Conservation (phyloP, 2,113 vertebrate genomes). For the Melospiza melodia region DNA sequence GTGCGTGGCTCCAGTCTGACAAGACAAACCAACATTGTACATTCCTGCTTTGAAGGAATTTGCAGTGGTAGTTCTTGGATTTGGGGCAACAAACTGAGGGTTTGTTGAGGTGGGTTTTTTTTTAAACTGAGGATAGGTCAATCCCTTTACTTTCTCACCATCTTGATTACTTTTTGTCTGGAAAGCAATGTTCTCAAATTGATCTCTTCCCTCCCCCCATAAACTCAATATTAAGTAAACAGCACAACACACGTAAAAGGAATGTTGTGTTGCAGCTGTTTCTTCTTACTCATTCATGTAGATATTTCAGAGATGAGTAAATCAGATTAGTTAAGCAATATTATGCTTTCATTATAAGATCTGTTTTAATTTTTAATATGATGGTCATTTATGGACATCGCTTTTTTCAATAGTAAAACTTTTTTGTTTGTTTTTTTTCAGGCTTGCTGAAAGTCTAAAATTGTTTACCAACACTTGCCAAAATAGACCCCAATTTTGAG, state of each 20-base stretch:
- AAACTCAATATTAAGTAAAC: neutral
- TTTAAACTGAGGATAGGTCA: neutral
- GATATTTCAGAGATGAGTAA: neutral
- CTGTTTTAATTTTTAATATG: neutral
- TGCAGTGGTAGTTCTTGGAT: neutral
- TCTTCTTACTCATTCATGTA: neutral
- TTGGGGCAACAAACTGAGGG: neutral
- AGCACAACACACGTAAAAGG: neutral
- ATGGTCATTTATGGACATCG: neutral
- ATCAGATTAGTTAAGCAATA: neutral
- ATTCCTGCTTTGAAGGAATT: neutral
- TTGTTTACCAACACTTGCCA: neutral
- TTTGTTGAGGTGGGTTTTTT: neutral
- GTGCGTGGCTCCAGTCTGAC: neutral
- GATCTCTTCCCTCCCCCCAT: rapidly evolving
- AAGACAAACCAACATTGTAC: neutral
- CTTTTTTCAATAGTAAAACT: neutral
- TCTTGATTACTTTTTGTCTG: neutral
- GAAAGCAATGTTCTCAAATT: neutral
- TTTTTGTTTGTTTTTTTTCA: too few species aligned
- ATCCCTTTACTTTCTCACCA: neutral
- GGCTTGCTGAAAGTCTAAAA: neutral
- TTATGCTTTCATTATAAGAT: neutral
- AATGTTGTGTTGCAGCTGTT: neutral
- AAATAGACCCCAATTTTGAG: neutral